These are phyloP conservation scores for Bradypus variegatus DNA, from an alignment of 2,797 vertebrate genomes.

Conservation along the genomic window DNA sequence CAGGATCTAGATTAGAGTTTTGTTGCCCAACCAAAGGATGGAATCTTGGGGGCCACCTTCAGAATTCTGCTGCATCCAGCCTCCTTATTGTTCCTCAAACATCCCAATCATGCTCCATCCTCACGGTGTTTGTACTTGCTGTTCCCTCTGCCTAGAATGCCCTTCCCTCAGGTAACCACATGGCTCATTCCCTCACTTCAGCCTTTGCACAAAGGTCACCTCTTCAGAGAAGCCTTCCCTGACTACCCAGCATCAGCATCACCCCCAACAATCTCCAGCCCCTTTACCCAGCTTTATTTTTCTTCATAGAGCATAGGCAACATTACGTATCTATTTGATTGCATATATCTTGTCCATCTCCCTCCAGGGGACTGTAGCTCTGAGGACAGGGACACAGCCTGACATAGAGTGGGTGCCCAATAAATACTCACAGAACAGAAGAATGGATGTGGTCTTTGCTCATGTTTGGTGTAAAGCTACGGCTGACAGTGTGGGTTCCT, in stretches of 20 bases:
- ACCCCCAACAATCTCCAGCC: rapidly evolving
- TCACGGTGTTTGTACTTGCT: not conserved
- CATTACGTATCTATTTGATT: too few relatives aligned
- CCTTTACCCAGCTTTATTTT: not conserved
- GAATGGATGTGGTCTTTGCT: not conserved
- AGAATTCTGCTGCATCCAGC: not conserved
- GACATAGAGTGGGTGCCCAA: not conserved
- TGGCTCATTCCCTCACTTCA: not conserved
- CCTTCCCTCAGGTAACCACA: not conserved
- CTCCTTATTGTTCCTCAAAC: not conserved
- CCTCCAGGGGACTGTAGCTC: not conserved
- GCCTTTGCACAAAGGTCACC: too few relatives aligned
- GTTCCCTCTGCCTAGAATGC: not conserved
- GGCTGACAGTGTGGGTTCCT: not conserved
- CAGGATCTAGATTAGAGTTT: not conserved
- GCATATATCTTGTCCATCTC: not conserved
- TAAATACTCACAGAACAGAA: not conserved
- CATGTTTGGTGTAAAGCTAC: not conserved
- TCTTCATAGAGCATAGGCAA: not conserved
- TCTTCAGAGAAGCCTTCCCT: not conserved
- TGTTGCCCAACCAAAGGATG: not conserved
- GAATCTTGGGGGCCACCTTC: too few relatives aligned
- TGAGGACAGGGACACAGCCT: not conserved
- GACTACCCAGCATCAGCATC: not conserved
- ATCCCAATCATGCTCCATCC: too few relatives aligned